Percentiles rank a stretch among this genome's conserved stretches.
Conservation (phyloP, 2,113 vertebrate genomes). For the Petroica traversi region DNA sequence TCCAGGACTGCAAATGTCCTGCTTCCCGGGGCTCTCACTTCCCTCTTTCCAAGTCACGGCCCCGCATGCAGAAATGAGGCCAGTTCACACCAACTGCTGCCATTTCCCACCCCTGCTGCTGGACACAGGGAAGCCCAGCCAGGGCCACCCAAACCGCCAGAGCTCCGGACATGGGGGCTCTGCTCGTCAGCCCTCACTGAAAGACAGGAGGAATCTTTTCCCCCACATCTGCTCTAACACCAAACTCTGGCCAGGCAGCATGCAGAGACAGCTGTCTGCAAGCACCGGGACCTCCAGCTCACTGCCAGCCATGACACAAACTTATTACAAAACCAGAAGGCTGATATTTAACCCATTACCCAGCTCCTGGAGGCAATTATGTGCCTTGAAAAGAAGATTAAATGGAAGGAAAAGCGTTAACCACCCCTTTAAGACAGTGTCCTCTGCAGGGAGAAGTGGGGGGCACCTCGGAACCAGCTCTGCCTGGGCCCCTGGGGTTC, state of each 20-base stretch:
- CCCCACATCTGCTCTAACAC: not conserved
- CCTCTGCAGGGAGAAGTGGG: rapidly evolving
- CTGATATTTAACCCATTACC: constrained; percentile 34
- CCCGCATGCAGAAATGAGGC: not conserved
- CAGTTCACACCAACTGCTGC: not conserved
- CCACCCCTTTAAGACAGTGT: rapidly evolving
- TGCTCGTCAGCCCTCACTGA: not conserved
- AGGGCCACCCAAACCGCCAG: not conserved
- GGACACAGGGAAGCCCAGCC: not conserved
- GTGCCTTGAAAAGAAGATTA: not conserved
- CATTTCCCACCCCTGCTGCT: not conserved
- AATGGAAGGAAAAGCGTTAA: not conserved
- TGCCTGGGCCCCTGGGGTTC: rapidly evolving
- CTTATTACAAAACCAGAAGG: constrained; percentile 15
- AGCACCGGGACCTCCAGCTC: not conserved
- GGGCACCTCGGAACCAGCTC: not conserved
- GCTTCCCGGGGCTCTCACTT: not conserved
- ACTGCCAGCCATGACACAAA: not conserved
- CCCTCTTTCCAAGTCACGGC: not conserved
- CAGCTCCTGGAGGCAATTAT: not conserved
- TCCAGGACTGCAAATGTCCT: not conserved
- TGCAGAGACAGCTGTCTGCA: not conserved
- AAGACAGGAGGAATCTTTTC: not conserved
- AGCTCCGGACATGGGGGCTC: rapidly evolving
- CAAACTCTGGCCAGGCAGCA: not conserved